Base-by-base conservation (phyloP, 2,113 vertebrate genomes). In the Panurus biarmicus region DNA sequence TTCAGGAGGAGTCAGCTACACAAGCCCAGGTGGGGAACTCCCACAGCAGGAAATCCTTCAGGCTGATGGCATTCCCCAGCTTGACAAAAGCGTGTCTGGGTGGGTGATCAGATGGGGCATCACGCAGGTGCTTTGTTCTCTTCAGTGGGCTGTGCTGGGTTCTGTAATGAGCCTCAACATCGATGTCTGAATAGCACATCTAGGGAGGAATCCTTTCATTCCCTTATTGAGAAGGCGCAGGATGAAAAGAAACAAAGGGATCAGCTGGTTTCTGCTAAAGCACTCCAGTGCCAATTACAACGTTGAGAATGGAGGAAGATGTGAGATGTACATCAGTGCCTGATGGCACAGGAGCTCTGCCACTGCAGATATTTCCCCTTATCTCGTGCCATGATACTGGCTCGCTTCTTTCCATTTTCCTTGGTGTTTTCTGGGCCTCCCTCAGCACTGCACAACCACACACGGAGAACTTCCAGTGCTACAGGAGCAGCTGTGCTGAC, bases 131-230 rank as follows among this genome's bases (percentile, higher is more conserved):
- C 66, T 67, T 38, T 69, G 22, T 26, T 93, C 87, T 92, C 91
- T 71, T 77, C 84, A 38, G 85, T 10, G 65, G 66, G 26, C 58
- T 35, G 50, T 64, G 74, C 93, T 78, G 44, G 93, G 45, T 89
- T 97, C 96, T 94, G 96, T 97, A 98, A 98, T 94, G 97, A 98
- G 96, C 95, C 96, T 91, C 96, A 97, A 87, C 85, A 96, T 64
- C 94, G 89, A 94, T 17, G 92, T 94, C 94, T 89, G 96, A 97
- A 95, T 96, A 97, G 96, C 91, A 87, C 21, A 40, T 80, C 96
- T 66, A 75, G 75, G 96, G 97, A 98, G 95, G 94, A 94, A 97
- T 97, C 96, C 97, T 97, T 97, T 97, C 90, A 96, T 97, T 97
- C 96, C 95, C 96, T 97, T 94, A 97, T 97, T 92, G 76, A 83